Evolutionary conservation across 2,888 invertebrate genomes (phyloP).

Genomic region (Cyrtodaria siliqua): DNA sequence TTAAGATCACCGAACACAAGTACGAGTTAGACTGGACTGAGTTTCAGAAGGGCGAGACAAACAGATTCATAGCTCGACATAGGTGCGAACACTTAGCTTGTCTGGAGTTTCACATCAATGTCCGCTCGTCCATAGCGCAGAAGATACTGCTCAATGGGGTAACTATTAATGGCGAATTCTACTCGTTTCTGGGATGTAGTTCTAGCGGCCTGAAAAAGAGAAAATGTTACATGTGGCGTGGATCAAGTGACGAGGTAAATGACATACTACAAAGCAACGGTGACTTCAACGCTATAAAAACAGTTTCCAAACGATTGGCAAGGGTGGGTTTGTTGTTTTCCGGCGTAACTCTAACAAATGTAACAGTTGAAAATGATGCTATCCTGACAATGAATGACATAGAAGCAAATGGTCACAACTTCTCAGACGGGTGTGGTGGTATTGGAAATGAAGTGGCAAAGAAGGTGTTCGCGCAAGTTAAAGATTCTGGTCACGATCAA

Average conservation of each 20-base stretch:
- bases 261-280: conserved; percentile 39
- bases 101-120: conserved; percentile 42
- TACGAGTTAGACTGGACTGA: conserved; percentile 44
- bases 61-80: conserved; percentile 42
- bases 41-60: conserved; percentile 27
- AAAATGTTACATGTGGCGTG: conserved; percentile 57
- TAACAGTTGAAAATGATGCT: conserved; percentile 9
- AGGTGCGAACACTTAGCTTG: conserved; percentile 31
- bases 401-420: conserved; percentile 16
- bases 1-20: conserved; percentile 33
- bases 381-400: conserved; percentile 31
- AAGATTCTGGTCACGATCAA: conserved; percentile 4
- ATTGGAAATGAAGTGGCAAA: conserved; percentile 35
- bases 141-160: conserved; percentile 38
- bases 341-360: conserved; percentile 31
- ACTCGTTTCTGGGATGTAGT: conserved; percentile 56
- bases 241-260: conserved; percentile 17
- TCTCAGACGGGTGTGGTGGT: conserved; percentile 53
- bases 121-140: conserved; percentile 44
- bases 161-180: conserved; percentile 39
- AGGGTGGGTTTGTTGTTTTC: conserved; percentile 55
- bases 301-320: conserved; percentile 54
- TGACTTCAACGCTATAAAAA: conserved; percentile 33
- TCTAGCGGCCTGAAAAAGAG: conserved; percentile 47
- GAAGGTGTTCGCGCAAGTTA: conserved; percentile 8